phyloP scores from a whole-genome alignment of 2,797 vertebrate species.

The Notoglanidium macrostoma region DNA sequence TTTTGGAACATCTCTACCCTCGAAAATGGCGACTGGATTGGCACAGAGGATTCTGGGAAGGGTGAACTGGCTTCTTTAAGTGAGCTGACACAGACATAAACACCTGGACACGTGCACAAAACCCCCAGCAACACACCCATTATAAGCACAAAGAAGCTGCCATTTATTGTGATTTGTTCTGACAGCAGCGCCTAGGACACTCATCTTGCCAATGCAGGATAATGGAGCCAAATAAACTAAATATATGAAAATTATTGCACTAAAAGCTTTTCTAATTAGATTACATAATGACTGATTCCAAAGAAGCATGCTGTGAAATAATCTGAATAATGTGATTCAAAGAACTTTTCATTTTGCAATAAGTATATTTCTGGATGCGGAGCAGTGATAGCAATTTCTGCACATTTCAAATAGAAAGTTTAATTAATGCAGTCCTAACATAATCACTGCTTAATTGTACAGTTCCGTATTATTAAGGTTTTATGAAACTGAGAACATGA shows the following conservation, averaged over 20 bases:
- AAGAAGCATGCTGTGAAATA: conserved; percentile 7
- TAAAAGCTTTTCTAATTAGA: conserved; percentile 54
- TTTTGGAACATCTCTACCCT: no score
- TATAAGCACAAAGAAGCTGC: conserved; percentile 32
- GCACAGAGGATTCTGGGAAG: no score
- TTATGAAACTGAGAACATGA: neutral
- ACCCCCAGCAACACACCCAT: neutral
- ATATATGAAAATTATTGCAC: conserved; percentile 51
- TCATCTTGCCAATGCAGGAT: conserved; percentile 30
- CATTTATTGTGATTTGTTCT: conserved; percentile 50
- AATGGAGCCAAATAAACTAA: conserved; percentile 48
- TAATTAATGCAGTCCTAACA: neutral
- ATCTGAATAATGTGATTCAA: neutral
- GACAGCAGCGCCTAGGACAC: conserved; percentile 43
- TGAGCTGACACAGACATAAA: neutral
- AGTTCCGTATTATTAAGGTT: neutral
- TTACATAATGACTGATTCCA: conserved; percentile 29
- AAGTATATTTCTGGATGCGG: neutral
- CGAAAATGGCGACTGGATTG: no score
- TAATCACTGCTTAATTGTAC: conserved; percentile 2
- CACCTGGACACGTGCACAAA: neutral
- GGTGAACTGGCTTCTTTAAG: neutral
- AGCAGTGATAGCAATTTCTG: neutral
- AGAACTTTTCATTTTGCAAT: neutral
- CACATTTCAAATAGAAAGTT: neutral